Conservation (phyloP, 2,797 vertebrate species). For the Acipenser ruthenus region DNA sequence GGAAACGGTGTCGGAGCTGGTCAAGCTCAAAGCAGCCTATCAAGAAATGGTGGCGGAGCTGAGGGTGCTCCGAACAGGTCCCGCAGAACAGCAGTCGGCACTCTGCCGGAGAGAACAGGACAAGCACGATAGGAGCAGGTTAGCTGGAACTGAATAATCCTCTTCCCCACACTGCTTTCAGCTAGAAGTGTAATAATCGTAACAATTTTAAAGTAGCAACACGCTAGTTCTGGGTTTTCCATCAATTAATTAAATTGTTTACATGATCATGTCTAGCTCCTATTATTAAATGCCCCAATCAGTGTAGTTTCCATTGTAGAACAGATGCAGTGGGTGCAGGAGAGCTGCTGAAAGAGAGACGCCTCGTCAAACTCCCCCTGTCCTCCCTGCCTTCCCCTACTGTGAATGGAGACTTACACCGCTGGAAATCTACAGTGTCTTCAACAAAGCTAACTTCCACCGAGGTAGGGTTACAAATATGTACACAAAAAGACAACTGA, state of each 20-base stretch:
- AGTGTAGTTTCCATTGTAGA: neutral
- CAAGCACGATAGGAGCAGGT: conserved; percentile 47
- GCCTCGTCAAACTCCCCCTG: conserved; percentile 53
- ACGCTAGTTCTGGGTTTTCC: too few species aligned
- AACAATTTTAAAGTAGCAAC: too few species aligned
- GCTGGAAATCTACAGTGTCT: conserved; percentile 39
- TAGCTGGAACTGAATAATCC: conserved; percentile 11
- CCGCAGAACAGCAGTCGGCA: conserved; percentile 31
- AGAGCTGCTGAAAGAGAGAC: conserved; percentile 35
- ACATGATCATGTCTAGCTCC: neutral
- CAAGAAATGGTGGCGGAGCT: neutral
- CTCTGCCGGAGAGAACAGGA: conserved; percentile 24
- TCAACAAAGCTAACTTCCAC: conserved; percentile 27
- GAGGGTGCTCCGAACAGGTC: conserved; percentile 32
- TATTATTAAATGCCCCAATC: neutral
- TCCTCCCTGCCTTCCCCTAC: conserved; percentile 25
- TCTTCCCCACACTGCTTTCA: neutral
- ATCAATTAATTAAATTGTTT: too few species aligned
- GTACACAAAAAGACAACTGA: too few species aligned
- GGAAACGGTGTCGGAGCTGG: conserved; percentile 21
- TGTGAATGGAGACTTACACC: conserved; percentile 31
- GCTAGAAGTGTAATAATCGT: too few species aligned
- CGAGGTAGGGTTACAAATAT: conserved; percentile 38
- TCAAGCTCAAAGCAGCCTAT: neutral
- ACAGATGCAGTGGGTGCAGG: neutral